Percentiles rank a stretch among this genome's conserved stretches.
Evolutionary conservation across 2,888 invertebrate species (phyloP).

Genomic region (Bedellia somnulentella): DNA sequence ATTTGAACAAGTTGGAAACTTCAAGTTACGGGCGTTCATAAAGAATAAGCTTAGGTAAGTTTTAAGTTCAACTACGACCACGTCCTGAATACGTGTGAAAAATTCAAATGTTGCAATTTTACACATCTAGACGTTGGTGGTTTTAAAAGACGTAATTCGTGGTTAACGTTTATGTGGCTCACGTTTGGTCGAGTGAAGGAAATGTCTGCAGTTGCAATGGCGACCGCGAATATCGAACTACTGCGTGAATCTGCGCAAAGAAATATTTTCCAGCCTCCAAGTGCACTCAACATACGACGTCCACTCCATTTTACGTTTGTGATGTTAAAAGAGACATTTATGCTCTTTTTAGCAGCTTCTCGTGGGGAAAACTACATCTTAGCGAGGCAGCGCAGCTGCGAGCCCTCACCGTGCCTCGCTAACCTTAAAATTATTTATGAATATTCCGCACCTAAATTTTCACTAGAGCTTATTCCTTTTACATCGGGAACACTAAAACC

Average conservation of each 20-base stretch:
- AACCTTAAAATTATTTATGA: conserved; percentile 2
- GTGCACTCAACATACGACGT: too few relatives aligned
- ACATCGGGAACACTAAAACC: neutral
- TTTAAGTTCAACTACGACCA: neutral
- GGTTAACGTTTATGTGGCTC: conserved; percentile 1
- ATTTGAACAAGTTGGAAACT: conserved; percentile 9
- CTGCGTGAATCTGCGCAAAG: too few relatives aligned
- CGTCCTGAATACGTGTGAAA: conserved; percentile 2
- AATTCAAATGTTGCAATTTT: conserved; percentile 3
- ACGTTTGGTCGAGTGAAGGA: conserved; percentile 2
- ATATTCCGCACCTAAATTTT: conserved; percentile 1
- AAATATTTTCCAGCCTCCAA: too few relatives aligned
- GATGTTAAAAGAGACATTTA: conserved; percentile 35
- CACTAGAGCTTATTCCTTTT: neutral
- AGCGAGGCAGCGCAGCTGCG: conserved; percentile 21
- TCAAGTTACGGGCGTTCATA: conserved; percentile 3
- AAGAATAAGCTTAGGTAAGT: conserved; percentile 3
- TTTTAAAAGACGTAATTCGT: conserved; percentile 2
- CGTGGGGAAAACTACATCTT: conserved; percentile 32
- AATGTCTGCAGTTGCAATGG: neutral
- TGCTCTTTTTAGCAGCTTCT: conserved; percentile 47
- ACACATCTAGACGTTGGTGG: neutral
- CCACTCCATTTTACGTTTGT: conserved; percentile 13
- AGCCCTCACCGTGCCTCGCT: neutral
- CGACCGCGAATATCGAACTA: too few relatives aligned